phyloP scores from a whole-genome alignment of 2,888 invertebrate genomes.

The Nemotelus nigrinus region DNA sequence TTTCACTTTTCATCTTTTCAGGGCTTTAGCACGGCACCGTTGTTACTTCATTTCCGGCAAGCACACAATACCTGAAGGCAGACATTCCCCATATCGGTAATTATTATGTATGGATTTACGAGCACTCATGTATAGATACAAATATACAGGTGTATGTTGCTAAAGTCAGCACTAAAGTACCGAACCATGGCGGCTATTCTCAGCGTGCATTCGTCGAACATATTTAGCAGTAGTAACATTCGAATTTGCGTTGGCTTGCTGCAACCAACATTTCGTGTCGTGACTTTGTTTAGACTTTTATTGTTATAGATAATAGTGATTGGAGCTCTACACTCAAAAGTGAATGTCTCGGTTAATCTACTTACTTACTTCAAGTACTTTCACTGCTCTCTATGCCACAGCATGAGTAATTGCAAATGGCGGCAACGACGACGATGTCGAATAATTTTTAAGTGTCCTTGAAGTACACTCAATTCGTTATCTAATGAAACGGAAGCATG shows the following conservation, averaged over 20 bases:
- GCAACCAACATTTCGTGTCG: background rate
- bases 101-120: background rate
- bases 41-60: slow-evolving; percentile 29
- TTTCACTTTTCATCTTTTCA: slow-evolving; percentile 26
- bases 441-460: too few relatives aligned
- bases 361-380: background rate
- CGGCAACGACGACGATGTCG: too few relatives aligned
- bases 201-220: too few relatives aligned
- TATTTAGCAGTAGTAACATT: too few relatives aligned
- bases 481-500: too few relatives aligned
- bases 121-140: background rate
- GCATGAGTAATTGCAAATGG: too few relatives aligned
- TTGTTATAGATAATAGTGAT: slow-evolving; percentile 16
- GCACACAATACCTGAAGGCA: background rate
- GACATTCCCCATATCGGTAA: background rate
- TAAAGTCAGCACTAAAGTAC: too few relatives aligned
- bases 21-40: background rate
- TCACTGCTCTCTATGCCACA: too few relatives aligned
- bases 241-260: too few relatives aligned
- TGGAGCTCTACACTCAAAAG: background rate
- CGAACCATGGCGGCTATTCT: too few relatives aligned
- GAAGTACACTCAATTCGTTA: too few relatives aligned
- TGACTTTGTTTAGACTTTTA: slow-evolving; percentile 5
- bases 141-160: background rate
- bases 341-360: slow-evolving; percentile 12